These are phyloP conservation scores for Tortrix viridana DNA, from an alignment of 2,888 invertebrate genomes.

Conservation along the genomic window DNA sequence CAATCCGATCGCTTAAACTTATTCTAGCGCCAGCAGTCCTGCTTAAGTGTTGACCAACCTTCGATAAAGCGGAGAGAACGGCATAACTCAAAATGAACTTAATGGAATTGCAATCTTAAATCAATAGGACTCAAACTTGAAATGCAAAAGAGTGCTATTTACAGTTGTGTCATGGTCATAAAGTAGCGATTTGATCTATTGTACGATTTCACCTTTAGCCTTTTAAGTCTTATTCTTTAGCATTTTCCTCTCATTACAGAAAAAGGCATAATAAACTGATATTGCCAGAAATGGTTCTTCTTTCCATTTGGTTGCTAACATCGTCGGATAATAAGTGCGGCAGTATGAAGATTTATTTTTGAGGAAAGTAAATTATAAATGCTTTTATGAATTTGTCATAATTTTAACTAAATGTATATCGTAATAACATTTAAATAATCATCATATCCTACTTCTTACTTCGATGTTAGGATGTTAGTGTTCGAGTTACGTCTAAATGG, in stretches of 20 bases:
- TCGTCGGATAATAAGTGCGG: background rate
- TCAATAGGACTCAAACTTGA: too few species aligned
- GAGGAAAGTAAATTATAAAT: background rate
- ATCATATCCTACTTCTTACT: too few species aligned
- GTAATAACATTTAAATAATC: too few species aligned
- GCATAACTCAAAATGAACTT: too few species aligned
- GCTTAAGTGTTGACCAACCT: slow-evolving; percentile 8
- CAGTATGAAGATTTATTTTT: background rate
- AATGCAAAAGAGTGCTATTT: too few species aligned
- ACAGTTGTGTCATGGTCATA: too few species aligned
- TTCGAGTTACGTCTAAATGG: too few species aligned
- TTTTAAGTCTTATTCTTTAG: background rate
- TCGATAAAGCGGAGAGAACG: too few species aligned
- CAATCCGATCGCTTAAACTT: slow-evolving; percentile 14
- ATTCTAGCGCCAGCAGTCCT: background rate
- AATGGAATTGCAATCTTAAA: too few species aligned
- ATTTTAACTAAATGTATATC: too few species aligned
- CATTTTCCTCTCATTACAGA: slow-evolving; percentile 3
- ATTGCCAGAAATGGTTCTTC: slow-evolving; percentile 1
- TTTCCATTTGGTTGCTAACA: background rate
- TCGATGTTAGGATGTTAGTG: too few species aligned
- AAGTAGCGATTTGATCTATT: slow-evolving; percentile 10
- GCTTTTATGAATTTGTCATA: too few species aligned
- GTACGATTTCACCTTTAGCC: background rate
- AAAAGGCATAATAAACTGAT: slow-evolving; percentile 5